Base-by-base conservation (phyloP, 2,113 vertebrate genomes). In the Microtus pennsylvanicus region DNA sequence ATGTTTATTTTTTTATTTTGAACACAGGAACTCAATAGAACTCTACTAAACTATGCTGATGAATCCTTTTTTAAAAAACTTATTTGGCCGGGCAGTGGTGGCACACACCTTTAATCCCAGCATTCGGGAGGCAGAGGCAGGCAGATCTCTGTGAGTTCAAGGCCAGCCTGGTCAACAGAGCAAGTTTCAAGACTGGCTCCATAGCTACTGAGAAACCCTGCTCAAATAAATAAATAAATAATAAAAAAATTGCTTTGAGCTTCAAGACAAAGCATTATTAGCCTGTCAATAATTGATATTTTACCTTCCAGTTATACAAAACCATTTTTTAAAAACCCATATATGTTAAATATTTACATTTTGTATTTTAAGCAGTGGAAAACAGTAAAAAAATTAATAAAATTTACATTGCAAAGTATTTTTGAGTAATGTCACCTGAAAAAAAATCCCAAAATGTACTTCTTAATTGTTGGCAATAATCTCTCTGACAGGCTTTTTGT, bases 31-130 rank as follows among this genome's bases (percentile, higher is more conserved):
- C 50, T 89, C 38, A 90, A 91, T 52, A 63, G 10, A 10, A 45
- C 35, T 33, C 87, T 76, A 92, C 33, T 91, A 78, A 94, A 78
- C 72, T 81, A 58, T 24, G 47, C 9, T 72, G 94, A 83, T 17
- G 45, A 8, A 83, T 88, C 86, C 38, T 82, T 89, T 45, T 83
- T 89, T 69, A 19, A 83, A 92, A 95, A 95, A 21, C 55, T 89
- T 28, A 28, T 69, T 83, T 82, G 10, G 16, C 55, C 17, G 55
- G 55, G 16, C 17, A 17, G 1, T 58, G 17, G 55, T 58, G 55
- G 55, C 17, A 58, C 55, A 58, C 17, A 58, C 55, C 55, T 58
- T 58, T 58, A 58, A 58, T 19, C 17, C 55, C 17, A 58, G 16
- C 16, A 19, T 58, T 58, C 3, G 17, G 55, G 55, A 58, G 55